Percentiles rank a stretch among this genome's conserved stretches.
These are phyloP conservation scores for Carettochelys insculpta DNA, from an alignment of 2,113 vertebrate species.

Conservation along the genomic window DNA sequence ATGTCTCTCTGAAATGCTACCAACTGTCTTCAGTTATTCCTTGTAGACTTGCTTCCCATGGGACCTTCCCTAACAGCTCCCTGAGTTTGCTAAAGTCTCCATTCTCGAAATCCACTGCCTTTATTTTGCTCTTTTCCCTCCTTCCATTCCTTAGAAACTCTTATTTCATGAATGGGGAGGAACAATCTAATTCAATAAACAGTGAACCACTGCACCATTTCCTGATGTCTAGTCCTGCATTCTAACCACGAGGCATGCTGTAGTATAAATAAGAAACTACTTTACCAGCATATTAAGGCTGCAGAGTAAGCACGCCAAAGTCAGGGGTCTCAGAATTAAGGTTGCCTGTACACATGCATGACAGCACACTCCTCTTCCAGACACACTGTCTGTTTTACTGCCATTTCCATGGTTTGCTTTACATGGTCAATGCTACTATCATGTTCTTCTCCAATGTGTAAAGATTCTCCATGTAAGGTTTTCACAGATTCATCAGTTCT, in stretches of 20 bases:
- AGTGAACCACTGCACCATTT: background rate
- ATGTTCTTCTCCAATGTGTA: background rate
- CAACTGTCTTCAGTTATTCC: no score
- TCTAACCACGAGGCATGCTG: background rate
- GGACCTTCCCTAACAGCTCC: no score
- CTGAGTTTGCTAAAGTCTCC: no score
- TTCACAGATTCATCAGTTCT: background rate
- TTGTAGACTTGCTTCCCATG: no score
- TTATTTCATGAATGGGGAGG: slow-evolving; percentile 34
- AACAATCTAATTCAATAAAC: background rate
- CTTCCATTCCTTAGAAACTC: no score
- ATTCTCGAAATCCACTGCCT: no score
- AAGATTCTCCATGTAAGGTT: background rate
- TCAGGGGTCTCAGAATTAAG: background rate
- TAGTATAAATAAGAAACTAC: background rate
- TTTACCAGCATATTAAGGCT: background rate
- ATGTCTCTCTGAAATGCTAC: no score
- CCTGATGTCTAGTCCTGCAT: background rate
- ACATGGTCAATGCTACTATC: background rate
- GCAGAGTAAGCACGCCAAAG: background rate
- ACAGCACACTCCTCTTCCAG: background rate
- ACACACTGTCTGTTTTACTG: background rate
- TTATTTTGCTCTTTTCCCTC: no score
- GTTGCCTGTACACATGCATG: background rate
- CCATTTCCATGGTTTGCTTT: background rate